Base-by-base conservation (phyloP, 2,113 vertebrate species). In the Prionailurus viverrinus region DNA sequence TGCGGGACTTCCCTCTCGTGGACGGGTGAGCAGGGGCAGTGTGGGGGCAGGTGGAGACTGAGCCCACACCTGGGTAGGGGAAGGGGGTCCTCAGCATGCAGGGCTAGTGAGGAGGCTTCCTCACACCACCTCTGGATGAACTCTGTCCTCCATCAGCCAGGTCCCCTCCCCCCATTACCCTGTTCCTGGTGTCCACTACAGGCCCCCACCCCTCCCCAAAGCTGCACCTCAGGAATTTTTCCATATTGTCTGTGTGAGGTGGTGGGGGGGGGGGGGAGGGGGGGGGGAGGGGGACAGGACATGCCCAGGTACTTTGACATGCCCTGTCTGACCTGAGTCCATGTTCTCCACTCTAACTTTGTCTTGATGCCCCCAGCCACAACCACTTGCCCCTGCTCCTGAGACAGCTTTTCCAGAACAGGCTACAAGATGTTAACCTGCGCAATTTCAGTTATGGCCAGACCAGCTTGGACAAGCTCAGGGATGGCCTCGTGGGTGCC, bases 331-430 rank as follows among this genome's bases (percentile, higher is more conserved):
- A 55, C 16, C 39, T 48, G 82, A 83, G 39, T 3, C 21, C 25
- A 4, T 65, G 36, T 78, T 25, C 76, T 71, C 76, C 41, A 71
- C 14, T 29, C 53, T 48, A n/a, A 87, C 74, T 5, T 48, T 68
- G 23, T 45, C 91, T 95, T 91, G 36, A 16, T 71, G 19, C 73
- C 88, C 69, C 7, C 83, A 99, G 99, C 84, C 99, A 99, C 97
- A 99, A 99, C n/a, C 99, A 99, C 97, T 97, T 99, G 1, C 98
- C 98, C 14, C 97, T 99, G 82, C 94, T 98, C 89, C 98, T 99
- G 97, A 99, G 99, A 97, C 99, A 98, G 68, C 85, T 97, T 65
- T 95, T 99, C 95, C 97, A 97, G 88, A 99, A 99, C n/a, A 98
- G 29, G 18, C 96, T 99, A 78, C 99, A 98, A 74, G 73, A 78